Base-by-base conservation (phyloP, 2,113 vertebrate genomes). In the Callionymus lyra region DNA sequence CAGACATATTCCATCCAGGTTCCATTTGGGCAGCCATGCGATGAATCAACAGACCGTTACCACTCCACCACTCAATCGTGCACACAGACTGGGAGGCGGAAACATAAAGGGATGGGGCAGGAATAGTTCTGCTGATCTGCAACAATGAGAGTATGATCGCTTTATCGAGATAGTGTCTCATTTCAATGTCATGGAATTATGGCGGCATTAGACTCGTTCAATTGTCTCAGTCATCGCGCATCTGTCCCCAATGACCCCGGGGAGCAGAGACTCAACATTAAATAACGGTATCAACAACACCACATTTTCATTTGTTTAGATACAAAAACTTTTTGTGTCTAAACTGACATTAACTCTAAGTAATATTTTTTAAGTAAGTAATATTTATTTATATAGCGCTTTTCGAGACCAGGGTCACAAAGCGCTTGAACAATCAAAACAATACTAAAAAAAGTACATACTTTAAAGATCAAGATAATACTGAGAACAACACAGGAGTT, bases 1-100 rank as follows among this genome's bases (percentile, higher is more conserved):
- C 72, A 72, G 74, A 79, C 70, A 70, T 53, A 60, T 72, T 74
- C 68, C 52, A 63, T 73, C 67, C 54, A 53, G 51, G 56, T 69
- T 77, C 70, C 64, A 59, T 78, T 73, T 66, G 72, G 53, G 58
- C 63, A 63, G 31, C 75, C 72, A 67, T 65, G 73, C 80, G 74
- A 77, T 79, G 75, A 77, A 82, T 82, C 80, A 78, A 74, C 66
- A 70, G 64, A 73, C 46, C 65, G 63, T 59, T 17, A 5, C 58
- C 47, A 38, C 62, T 63, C 65, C 67, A 63, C 72, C 68, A 59
- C 60, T 77, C 64, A 72, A 77, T 79, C 75, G 59, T 18, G 56
- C 53, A 12, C 45, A 49, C 33, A 31, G 54, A 31, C 31, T 27
- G 21, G 49, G 31, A 38, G 34, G 34, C 44, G 41, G 40, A 66